Evolutionary conservation across 2,797 vertebrate genomes (phyloP), one percentile per base, ranked within the genome.

Genomic region (Karalla daura): DNA sequence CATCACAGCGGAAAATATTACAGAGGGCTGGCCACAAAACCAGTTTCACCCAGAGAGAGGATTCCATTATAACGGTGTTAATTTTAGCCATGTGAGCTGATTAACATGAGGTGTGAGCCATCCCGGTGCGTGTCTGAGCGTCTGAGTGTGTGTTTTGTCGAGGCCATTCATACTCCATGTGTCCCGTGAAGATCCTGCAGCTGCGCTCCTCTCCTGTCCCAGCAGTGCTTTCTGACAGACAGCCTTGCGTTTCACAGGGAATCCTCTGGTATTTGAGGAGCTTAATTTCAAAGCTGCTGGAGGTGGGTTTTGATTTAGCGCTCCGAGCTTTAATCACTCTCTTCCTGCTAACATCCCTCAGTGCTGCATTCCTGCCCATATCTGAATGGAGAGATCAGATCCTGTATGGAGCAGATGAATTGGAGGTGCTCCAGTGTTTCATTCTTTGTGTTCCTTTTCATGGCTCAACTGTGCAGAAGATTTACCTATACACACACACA

Each of bases 271-370:
- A 86, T 90, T 84, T 70, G 45, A 67, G 65, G 71, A 75, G 83
- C 76, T 92, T 89, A 76, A 78, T 89, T 75, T 87, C 76, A 83
- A 90, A 91, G 84, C 75, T 78, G 78, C 35, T 78, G 61, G 70
- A 85, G 76, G 71, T 85, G 81, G 76, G 76, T 86, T 91, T 83
- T 76, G 77, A 85, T 89, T 86, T 69, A 80, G 76, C 35, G 20
- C 56, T 89, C 65, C 52, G 32, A 54, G 69, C 78, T 84, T 81
- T 86, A 87, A 89, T 88, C 76, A 41, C 72, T 41, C 39, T 78
- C 76, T 80, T 87, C 60, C 76, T 41, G 2, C 73, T n/a, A 41
- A 47, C 70, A 51, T 84, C 71, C 67, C 50, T 79, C 49, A 24
- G 54, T 24, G 25, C 64, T 72, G 61, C 81, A 83, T 85, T 87